Evolutionary conservation across 1,140 invertebrate genomes (phyloP).

Genomic region (Fragariocoptes setiger): DNA sequence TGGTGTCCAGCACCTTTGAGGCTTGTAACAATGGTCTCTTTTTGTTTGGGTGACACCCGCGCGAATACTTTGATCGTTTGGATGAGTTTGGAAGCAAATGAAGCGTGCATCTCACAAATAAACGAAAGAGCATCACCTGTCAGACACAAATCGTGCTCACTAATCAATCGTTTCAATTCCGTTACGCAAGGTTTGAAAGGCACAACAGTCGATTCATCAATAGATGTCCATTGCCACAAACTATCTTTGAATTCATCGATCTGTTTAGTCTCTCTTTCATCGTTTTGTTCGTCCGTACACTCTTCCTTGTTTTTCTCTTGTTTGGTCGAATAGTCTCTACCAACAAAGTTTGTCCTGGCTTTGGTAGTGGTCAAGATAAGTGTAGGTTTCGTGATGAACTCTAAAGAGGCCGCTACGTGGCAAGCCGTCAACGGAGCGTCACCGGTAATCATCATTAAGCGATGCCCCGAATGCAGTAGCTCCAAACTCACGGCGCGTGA

Average conservation of each 20-base stretch:
- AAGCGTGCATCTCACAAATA: constrained; percentile 25
- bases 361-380: constrained; percentile 29
- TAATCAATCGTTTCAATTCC: constrained; percentile 4
- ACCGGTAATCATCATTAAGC: constrained; percentile 93
- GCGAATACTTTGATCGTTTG: constrained; percentile 65
- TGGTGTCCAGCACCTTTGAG: constrained; percentile 55
- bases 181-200: constrained; percentile 13
- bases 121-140: constrained; percentile 59
- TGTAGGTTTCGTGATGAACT: constrained; percentile 38
- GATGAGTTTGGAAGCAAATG: constrained; percentile 35
- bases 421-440: constrained; percentile 96
- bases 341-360: no score
- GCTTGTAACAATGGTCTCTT: constrained; percentile 68
- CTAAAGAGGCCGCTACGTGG: constrained; percentile 76
- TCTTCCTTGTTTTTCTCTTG: no score
- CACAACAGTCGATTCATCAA: constrained; percentile 32
- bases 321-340: constrained; percentile 2
- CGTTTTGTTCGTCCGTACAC: no score
- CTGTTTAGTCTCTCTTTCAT: no score
- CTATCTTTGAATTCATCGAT: constrained; percentile 11
- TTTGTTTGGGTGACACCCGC: constrained; percentile 77
- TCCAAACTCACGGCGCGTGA: constrained; percentile 73
- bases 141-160: constrained; percentile 49
- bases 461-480: constrained; percentile 60
- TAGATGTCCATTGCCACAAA: constrained; percentile 43